Evolutionary conservation across 2,888 invertebrate species (phyloP), one percentile per base, ranked within the genome.

Genomic region (Yponomeuta sedellus): DNA sequence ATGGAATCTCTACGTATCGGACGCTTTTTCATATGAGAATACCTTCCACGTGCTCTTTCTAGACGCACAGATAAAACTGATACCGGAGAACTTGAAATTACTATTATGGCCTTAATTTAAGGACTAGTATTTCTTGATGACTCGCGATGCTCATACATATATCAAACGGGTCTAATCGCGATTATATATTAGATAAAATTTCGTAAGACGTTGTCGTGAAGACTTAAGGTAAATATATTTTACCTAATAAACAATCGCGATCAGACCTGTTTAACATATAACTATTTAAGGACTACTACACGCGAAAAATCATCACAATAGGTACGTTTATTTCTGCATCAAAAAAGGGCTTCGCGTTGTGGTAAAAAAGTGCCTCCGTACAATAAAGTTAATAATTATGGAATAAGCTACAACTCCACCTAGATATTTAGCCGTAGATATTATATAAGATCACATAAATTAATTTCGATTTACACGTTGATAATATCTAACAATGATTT

Each of bases 401-500:
- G 83, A 86, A 86, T 82, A 79, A 69, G 69, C 34, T 34, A 82
- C 83, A 84, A 78, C 81, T 82, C 75, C 76, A 77, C 19, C 65
- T 80, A 81, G 83, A 82, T 76, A 73, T 80, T 83, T 79, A 80
- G 77, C 81, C 77, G 25, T 63, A 63, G 16, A 83, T 84, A 82
- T 83, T 79, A 71, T 74, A 79, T 82, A 65, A 82, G 77, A 85
- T 82, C 81, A 80, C 83, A 79, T 81, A 79, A 80, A 82, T 74
- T 80, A 83, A 81, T 80, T 85, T 82, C 83, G 81, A 82, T 82
- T 77, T 39, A 44, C 64, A 64, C 25, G 11, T 56, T n/a, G 78
- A 83, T 81, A 80, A 79, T 74, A 83, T 81, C 85, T 88, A 88
- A 87, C 87, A 86, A 84, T 81, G 80, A 83, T 72, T 82, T 83